These are phyloP conservation scores for Tyto alba DNA, from an alignment of 2,113 vertebrate genomes.

Conservation along the genomic window DNA sequence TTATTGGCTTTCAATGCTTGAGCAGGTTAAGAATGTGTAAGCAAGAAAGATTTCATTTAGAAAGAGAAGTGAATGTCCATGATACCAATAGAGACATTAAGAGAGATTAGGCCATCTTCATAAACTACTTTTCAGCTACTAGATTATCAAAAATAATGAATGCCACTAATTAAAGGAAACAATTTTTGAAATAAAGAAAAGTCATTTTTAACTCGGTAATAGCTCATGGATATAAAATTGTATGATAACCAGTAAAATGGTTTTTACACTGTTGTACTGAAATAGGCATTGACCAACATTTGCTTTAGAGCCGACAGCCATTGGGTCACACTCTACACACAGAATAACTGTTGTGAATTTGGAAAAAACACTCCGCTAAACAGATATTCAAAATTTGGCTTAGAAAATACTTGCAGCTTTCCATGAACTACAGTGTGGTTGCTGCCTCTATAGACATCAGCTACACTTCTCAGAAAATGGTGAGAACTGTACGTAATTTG, in stretches of 20 bases:
- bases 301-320: not conserved
- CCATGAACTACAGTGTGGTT: not conserved
- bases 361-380: not conserved
- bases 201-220: not conserved
- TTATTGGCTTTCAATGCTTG: conserved; percentile 60
- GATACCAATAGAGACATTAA: conserved; percentile 35
- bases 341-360: not conserved
- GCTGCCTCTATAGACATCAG: not conserved
- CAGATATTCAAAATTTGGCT: not conserved
- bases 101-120: conserved; percentile 48
- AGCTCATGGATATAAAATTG: not conserved
- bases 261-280: not conserved
- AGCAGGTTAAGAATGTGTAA: conserved; percentile 52
- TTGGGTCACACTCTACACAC: not conserved
- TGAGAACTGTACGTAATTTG: not conserved
- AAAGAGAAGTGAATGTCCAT: conserved; percentile 19
- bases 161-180: conserved; percentile 34
- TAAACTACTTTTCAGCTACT: conserved; percentile 26
- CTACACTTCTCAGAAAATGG: not conserved
- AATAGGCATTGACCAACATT: not conserved
- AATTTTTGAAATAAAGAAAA: conserved; percentile 33
- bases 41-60: conserved; percentile 52
- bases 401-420: not conserved
- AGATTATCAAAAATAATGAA: conserved; percentile 64
- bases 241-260: not conserved